Percentiles rank a stretch among this genome's conserved stretches.
Evolutionary conservation across 1,140 invertebrate species (phyloP).

Genomic region (Bradynema listronoti): DNA sequence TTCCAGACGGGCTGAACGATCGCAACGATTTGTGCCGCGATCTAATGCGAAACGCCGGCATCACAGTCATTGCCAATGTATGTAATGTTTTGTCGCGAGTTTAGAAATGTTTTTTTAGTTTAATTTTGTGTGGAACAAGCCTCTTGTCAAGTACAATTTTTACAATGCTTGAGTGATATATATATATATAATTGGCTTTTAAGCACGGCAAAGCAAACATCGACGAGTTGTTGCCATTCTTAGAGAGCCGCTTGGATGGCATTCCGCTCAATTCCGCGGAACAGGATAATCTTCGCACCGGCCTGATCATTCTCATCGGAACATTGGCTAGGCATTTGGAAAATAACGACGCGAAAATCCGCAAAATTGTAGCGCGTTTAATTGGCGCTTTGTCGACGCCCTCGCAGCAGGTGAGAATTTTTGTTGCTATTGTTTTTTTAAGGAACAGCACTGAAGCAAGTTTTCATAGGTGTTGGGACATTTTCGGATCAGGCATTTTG

Average conservation of each 20-base stretch:
- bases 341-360: conserved; percentile 76
- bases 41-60: conserved; percentile 85
- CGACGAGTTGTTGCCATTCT: conserved; percentile 70
- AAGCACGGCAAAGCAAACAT: conserved; percentile 57
- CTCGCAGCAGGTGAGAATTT: conserved; percentile 73
- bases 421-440: too few species aligned
- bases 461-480: too few species aligned
- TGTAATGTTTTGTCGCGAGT: background rate
- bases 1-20: conserved; percentile 78
- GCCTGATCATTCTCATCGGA: conserved; percentile 92
- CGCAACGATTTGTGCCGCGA: conserved; percentile 72
- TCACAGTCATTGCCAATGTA: conserved; percentile 73
- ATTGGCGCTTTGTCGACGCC: conserved; percentile 86
- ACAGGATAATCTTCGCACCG: conserved; percentile 84
- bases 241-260: conserved; percentile 67
- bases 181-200: conserved; percentile 9
- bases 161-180: background rate
- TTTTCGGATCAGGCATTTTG: too few species aligned
- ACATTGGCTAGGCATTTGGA: conserved; percentile 88
- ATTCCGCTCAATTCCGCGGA: conserved; percentile 77
- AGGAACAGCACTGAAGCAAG: background rate
- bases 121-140: background rate
- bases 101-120: background rate
- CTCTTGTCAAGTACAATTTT: background rate
- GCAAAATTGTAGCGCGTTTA: conserved; percentile 82